These are phyloP conservation scores for Myotis lucifugus DNA, from an alignment of 2,113 vertebrate genomes.

Conservation along the genomic window DNA sequence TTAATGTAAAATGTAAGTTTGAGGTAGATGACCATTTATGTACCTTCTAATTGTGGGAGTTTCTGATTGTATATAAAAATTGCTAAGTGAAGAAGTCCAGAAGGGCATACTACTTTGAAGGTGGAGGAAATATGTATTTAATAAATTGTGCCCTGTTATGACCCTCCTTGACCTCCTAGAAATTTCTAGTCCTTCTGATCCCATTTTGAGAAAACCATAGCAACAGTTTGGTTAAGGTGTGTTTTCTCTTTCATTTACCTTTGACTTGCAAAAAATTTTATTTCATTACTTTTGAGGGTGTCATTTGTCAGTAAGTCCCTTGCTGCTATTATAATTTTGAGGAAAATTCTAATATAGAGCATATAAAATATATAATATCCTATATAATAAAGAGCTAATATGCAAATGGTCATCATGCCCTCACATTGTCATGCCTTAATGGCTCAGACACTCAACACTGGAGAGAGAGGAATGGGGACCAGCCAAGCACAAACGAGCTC, in stretches of 20 bases:
- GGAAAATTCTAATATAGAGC: slow-evolving; percentile 30
- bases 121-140: background rate
- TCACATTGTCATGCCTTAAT: no score
- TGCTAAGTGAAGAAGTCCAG: background rate
- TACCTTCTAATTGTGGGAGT: background rate
- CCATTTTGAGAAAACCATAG: background rate
- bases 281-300: slow-evolving; percentile 25
- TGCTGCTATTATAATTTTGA: slow-evolving; percentile 32
- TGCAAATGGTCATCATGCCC: no score
- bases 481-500: no score
- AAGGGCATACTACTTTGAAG: background rate
- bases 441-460: no score
- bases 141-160: background rate
- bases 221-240: background rate
- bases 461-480: no score
- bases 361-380: background rate
- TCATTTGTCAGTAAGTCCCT: background rate
- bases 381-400: no score
- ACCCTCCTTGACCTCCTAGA: background rate
- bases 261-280: slow-evolving; percentile 1
- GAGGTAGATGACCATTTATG: background rate
- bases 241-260: slow-evolving; percentile 15
- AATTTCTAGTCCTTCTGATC: slow-evolving; percentile 23
- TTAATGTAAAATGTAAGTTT: background rate
- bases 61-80: background rate